A percentile compares a stretch with the other conserved stretches of the same genome.
These are phyloP conservation scores for Pyrrhia umbra DNA, from an alignment of 2,888 invertebrate species.

Conservation along the genomic window DNA sequence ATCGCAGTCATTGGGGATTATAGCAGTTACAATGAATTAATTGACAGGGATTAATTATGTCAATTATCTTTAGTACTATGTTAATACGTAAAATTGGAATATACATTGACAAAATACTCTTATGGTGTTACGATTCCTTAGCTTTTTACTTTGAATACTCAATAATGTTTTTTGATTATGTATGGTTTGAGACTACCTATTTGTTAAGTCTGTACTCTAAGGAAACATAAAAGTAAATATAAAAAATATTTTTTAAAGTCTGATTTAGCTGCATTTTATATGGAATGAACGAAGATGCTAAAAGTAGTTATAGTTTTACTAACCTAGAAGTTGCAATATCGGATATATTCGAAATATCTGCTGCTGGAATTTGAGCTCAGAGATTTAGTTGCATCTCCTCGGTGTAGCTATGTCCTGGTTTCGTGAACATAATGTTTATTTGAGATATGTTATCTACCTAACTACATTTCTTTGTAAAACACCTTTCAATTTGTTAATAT, in stretches of 20 bases:
- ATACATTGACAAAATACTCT: too few species aligned
- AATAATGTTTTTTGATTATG: background rate
- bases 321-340: constrained; percentile 28
- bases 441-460: background rate
- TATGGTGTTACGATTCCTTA: background rate
- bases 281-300: constrained; percentile 1
- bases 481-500: background rate
- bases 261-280: background rate
- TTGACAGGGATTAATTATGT: constrained; percentile 19
- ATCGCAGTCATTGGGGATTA: constrained; percentile 11
- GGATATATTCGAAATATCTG: constrained; percentile 43
- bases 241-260: background rate
- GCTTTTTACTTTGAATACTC: background rate
- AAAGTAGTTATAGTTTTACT: constrained; percentile 26
- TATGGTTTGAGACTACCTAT: background rate
- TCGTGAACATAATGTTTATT: constrained; percentile 12
- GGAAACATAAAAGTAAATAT: background rate
- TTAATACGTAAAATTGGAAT: background rate
- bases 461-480: background rate
- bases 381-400: constrained; percentile 27
- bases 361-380: constrained; percentile 19
- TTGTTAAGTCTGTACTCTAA: background rate
- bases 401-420: background rate
- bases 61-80: background rate
- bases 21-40: constrained; percentile 24